Evolutionary conservation across 2,797 vertebrate genomes (phyloP), one percentile per base, ranked within the genome.

Genomic region (Liparis tanakae): DNA sequence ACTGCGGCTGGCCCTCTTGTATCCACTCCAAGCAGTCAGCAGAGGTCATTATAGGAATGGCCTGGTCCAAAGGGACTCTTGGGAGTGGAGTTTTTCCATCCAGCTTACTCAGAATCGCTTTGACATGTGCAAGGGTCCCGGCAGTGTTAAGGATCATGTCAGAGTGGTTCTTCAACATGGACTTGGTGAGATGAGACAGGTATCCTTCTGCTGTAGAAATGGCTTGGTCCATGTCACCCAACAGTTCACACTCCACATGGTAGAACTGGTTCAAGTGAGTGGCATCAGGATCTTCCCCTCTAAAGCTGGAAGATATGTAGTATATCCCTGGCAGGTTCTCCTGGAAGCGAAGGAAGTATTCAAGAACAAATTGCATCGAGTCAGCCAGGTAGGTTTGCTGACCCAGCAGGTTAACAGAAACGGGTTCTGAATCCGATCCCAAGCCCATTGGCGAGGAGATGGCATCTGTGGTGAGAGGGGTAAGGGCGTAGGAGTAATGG

Each of bases 221-320:
- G 54, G 94, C 94, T 5, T 79, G 51, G 64, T 95, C 89, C 92
- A 95, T 94, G 79, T 94, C 84, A 36, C 95, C 95, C 72, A 94
- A 63, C 43, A 95, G 82, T 83, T 95, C 95, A 75, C 95, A 95
- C 84, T 95, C 95, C 3, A 95, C 92, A 2, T 95, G 95, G 82
- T 95, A 95, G 86, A 95, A 95, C 87, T 95, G 94, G 72, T 95
- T 95, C 69, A 95, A 83, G 85, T 95, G 95, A 43, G 95, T 94
- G 66, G 93, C 57, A 72, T 95, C 95, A 57, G 94, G 94, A 73
- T 95, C 93, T 82, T 95, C 95, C 2, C 94, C 95, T 84, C 95
- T 82, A 60, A 95, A 95, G 87, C 95, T 95, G 62, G 94, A 90
- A 25, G 95, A 94, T 61, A 95, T 87, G 43, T 95, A 95, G 51